Conservation (phyloP, 1,140 invertebrate species). For the Orius laevigatus region DNA sequence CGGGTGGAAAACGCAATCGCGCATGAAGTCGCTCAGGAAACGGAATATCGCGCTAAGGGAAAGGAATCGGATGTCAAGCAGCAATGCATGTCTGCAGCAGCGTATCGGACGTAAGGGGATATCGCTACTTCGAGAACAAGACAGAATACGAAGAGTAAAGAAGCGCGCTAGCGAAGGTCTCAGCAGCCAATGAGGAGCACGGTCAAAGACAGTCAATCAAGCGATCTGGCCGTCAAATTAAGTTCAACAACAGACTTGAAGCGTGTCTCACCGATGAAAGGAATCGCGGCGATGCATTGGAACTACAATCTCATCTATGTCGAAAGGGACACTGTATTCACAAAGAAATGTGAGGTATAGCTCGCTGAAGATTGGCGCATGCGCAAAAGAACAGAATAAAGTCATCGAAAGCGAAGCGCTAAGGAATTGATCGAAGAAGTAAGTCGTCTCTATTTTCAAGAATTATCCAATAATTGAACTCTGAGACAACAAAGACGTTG, state of each 20-base stretch:
- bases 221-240: conserved; percentile 54
- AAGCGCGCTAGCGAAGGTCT: conserved; percentile 45
- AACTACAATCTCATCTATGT: conserved; percentile 82
- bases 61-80: conserved; percentile 68
- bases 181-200: conserved; percentile 58
- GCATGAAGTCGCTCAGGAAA: conserved; percentile 62
- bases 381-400: conserved; percentile 64
- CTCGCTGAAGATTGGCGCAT: conserved; percentile 77
- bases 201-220: conserved; percentile 64
- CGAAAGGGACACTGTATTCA: conserved; percentile 85
- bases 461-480: no score
- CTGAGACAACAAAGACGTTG: conserved; percentile 38
- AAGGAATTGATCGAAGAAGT: conserved; percentile 58
- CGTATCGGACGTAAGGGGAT: conserved; percentile 77
- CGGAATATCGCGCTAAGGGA: conserved; percentile 57
- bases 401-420: conserved; percentile 62
- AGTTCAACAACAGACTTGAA: conserved; percentile 66
- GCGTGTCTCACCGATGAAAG: conserved; percentile 61
- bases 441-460: no score
- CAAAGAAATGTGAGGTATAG: conserved; percentile 94
- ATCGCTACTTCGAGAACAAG: conserved; percentile 67
- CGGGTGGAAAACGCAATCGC: conserved; percentile 61
- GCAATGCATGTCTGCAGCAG: conserved; percentile 70
- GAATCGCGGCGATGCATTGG: conserved; percentile 73
- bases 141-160: conserved; percentile 58